Conservation (phyloP, 92 coral and sea anemone species). For the Zoanthus sociatus region DNA sequence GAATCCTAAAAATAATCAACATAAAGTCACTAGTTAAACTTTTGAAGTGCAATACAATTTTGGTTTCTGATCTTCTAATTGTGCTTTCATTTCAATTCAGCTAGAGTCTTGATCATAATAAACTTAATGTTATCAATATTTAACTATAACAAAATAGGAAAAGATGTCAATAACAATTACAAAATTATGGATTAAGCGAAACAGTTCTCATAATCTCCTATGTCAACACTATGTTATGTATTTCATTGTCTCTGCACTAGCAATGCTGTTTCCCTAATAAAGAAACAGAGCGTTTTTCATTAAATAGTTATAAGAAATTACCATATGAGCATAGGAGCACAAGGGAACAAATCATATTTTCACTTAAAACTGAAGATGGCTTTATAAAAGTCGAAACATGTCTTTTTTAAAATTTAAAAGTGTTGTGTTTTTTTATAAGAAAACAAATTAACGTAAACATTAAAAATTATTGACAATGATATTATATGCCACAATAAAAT, state of each 20-base stretch:
- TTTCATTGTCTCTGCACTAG: neutral
- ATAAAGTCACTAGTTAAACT: neutral
- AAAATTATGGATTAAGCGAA: neutral
- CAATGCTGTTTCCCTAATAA: neutral
- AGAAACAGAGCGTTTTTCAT: neutral
- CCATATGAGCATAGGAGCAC: too few relatives aligned
- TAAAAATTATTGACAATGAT: neutral
- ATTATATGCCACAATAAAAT: neutral
- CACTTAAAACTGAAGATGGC: too few relatives aligned
- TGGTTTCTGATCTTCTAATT: neutral
- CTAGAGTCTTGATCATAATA: neutral
- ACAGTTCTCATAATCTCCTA: constrained; percentile 16
- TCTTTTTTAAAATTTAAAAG: too few relatives aligned
- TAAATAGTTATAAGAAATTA: too few relatives aligned
- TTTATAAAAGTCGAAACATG: too few relatives aligned
- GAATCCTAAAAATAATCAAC: constrained; percentile 50
- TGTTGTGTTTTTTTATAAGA: too few relatives aligned
- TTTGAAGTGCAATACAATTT: too few relatives aligned
- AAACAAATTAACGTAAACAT: neutral
- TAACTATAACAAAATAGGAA: constrained; percentile 18
- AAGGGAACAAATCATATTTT: too few relatives aligned
- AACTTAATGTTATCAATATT: neutral
- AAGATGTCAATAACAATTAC: constrained; percentile 5
- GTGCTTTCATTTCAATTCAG: neutral
- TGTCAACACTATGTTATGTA: neutral